These are phyloP conservation scores for Apodemia mormo DNA, from an alignment of 2,888 invertebrate species.

Conservation along the genomic window DNA sequence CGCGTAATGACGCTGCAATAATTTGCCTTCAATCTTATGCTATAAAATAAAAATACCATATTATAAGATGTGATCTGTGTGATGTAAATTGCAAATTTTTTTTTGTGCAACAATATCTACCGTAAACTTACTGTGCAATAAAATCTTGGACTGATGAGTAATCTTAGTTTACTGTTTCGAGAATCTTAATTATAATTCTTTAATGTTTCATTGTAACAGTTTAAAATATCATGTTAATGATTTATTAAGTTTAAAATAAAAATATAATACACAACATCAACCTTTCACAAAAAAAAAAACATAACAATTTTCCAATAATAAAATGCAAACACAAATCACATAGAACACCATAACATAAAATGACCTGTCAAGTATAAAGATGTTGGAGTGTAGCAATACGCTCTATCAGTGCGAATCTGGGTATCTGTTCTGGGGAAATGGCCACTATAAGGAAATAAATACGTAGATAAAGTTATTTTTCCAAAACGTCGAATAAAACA, in stretches of 20 bases:
- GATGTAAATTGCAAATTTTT: no score
- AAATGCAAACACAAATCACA: slow-evolving; percentile 40
- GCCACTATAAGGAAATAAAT: slow-evolving; percentile 63
- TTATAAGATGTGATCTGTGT: no score
- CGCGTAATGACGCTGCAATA: no score
- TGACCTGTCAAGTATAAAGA: slow-evolving; percentile 54
- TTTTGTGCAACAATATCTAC: no score
- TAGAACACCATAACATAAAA: slow-evolving; percentile 41
- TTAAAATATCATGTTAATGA: no score
- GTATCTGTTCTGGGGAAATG: slow-evolving; percentile 58
- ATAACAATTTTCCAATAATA: slow-evolving; percentile 36
- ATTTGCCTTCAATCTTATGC: no score
- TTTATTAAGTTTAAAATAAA: neutral
- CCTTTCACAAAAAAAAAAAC: slow-evolving; percentile 19
- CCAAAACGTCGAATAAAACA: slow-evolving; percentile 63
- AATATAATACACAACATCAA: neutral
- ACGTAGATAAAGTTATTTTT: slow-evolving; percentile 75
- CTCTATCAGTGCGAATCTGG: slow-evolving; percentile 55
- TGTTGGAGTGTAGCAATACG: slow-evolving; percentile 50
- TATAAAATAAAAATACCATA: no score
- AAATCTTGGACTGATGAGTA: no score
- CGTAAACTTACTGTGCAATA: no score
- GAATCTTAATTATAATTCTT: no score
- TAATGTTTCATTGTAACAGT: no score
- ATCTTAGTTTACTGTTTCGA: no score